Percentiles rank a stretch among this genome's conserved stretches.
These are phyloP conservation scores for Dexiosoma caninum DNA, from an alignment of 2,888 invertebrate species.

Conservation along the genomic window DNA sequence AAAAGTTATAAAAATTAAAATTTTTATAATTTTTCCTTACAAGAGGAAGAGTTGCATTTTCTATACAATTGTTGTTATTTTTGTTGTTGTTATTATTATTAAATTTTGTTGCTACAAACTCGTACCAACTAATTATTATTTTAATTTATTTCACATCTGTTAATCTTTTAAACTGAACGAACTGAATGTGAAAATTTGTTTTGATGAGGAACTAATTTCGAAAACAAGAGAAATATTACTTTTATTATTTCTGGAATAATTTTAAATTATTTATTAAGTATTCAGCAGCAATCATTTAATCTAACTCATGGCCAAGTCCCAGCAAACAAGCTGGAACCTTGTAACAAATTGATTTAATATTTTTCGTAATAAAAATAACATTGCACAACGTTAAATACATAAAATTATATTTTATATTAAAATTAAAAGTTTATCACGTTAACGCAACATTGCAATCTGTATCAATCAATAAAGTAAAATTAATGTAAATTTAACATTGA, in stretches of 20 bases:
- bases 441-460: too few relatives aligned
- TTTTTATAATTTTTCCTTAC: too few relatives aligned
- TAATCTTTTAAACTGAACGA: background rate
- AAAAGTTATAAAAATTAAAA: too few relatives aligned
- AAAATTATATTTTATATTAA: too few relatives aligned
- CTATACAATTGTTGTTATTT: background rate
- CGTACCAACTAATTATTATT: background rate
- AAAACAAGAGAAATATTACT: background rate
- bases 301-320: background rate
- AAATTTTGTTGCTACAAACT: background rate
- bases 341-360: too few relatives aligned
- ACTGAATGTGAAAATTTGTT: background rate
- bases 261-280: constrained; percentile 51
- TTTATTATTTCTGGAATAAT: constrained; percentile 6
- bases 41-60: too few relatives aligned
- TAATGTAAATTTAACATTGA: too few relatives aligned
- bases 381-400: too few relatives aligned
- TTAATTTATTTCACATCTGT: background rate
- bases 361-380: too few relatives aligned
- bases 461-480: too few relatives aligned
- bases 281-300: constrained; percentile 28
- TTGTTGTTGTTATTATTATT: background rate
- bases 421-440: too few relatives aligned
- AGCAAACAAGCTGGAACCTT: too few relatives aligned
- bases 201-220: constrained; percentile 20